Base-by-base conservation (phyloP, 1,140 invertebrate species). In the Whitmania pigra region DNA sequence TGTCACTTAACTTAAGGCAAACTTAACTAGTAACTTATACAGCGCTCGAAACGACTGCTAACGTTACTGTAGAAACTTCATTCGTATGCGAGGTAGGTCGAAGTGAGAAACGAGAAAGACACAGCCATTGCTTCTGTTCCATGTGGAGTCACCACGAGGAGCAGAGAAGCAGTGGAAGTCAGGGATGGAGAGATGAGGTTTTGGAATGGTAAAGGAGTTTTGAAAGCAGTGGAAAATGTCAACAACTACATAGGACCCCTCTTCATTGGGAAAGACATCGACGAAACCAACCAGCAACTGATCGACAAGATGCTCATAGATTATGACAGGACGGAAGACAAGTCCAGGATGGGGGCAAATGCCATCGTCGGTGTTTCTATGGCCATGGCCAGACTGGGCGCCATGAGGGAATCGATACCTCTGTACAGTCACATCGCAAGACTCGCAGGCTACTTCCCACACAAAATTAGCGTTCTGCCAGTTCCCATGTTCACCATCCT, bases 261-360 rank as follows among this genome's bases (percentile, higher is more conserved):
- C 57, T 63, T 63, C 11, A 31, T 63, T n/a, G 57, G 57, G 22
- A 63, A 63, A 13, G 57, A 63, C 22, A 63, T 63, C 29, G 57
- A 63, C 29, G 57, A 63, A 63, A 63, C 57, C 57, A 63, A 63
- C 11, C 57, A 63, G 20, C 22, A 25, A n/a, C 22, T 63, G 57
- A n/a, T 63, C 22, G 57, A 63, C 57, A 63, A 20, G 57, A 63
- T 63, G 57, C 57, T 63, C 22, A 63, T 63, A 22, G 57, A 63
- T 11, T 31, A 11, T 13, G 57, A 63, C 20, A 63, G 57, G 57
- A 63, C 57, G 9, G 57, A 63, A 22, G 57, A 63, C 57, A 63
- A 63, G 29, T 63, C 57, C 15, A 63, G 57, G 29, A 22, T 63
- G 22, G 57, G 57, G 11, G 57, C 57, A 13, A 63, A 63, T 17